phyloP scores from a whole-genome alignment of 2,113 vertebrate species.

The Entelurus aequoreus region DNA sequence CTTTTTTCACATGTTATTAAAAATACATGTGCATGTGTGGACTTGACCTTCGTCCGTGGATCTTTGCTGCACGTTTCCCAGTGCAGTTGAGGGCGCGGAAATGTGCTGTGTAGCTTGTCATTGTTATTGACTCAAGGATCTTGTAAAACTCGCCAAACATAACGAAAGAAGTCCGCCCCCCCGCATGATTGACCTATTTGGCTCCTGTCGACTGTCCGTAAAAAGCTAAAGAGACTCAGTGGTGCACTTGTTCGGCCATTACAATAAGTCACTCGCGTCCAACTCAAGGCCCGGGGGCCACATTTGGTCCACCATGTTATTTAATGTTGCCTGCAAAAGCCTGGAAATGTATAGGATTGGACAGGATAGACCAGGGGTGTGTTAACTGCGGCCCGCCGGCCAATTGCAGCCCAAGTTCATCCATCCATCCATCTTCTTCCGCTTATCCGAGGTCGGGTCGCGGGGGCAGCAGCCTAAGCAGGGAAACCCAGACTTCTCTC shows the following conservation, averaged over 20 bases:
- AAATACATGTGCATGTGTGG: neutral
- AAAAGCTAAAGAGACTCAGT: conserved; percentile 24
- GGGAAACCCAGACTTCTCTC: too few species aligned
- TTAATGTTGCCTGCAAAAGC: too few species aligned
- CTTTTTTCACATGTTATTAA: neutral
- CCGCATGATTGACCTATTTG: conserved; percentile 32
- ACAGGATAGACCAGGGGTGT: too few species aligned
- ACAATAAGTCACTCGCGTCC: neutral
- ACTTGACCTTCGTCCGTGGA: neutral
- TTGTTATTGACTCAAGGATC: conserved; percentile 41
- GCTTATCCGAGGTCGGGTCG: too few species aligned
- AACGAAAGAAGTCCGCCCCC: conserved; percentile 43
- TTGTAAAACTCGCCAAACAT: conserved; percentile 47
- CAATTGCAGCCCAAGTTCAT: too few species aligned
- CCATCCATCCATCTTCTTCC: too few species aligned
- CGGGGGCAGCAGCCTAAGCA: too few species aligned
- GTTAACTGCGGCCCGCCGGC: too few species aligned
- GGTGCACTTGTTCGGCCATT: conserved; percentile 33
- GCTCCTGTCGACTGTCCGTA: conserved; percentile 31
- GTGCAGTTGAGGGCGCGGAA: conserved; percentile 26
- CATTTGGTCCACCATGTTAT: too few species aligned
- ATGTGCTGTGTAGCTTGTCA: conserved; percentile 44
- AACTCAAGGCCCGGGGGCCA: too few species aligned
- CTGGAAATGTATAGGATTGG: too few species aligned
- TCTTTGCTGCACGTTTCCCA: neutral